Evolutionary conservation across 1,140 invertebrate genomes (phyloP), one percentile per base, ranked within the genome.

Genomic region (Danaus melanippus): DNA sequence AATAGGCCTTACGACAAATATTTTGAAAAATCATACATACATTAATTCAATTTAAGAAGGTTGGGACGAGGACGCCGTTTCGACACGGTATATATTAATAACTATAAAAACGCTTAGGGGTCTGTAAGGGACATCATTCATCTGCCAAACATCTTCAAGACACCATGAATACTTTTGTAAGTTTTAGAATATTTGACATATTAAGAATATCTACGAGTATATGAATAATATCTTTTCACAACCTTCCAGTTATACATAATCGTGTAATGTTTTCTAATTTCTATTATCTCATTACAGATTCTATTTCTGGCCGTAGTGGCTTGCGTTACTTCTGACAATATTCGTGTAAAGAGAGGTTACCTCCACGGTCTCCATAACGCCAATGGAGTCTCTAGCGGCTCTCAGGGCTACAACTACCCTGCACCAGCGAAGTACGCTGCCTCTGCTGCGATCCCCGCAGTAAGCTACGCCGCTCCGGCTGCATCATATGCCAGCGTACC

Each of bases 301-400:
- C 56, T 58, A 47, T 6, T 66, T 12, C 45, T 67, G 21, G 61
- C 51, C 11, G 9, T 69, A n/a, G 62, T 64, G 32, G 69, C 58
- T 9, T 52, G 54, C 42, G 64, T 51, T n/a, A 42, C 56, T 2
- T 64, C 62, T 39, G 62, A 55, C 3, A 43, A 59, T 11, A 56
- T 61, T 12, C 69, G 71, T 9, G 61, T 64, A 15, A 69, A 69
- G 63, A 64, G 71, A 46, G 65, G 69, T 12, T 63, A 43, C 60
- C 53, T 74, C 40, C 49, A 56, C 53, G 64, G 67, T 42, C 57
- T 51, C 17, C 55, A 62, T 50, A 53, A 54, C 39, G 21, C 49
- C 8, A 47, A 56, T 32, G 53, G 62, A 10, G 17, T 46, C 41
- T 44, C 56, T 4, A 56, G 62, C 21, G 17, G 44, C n/a, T 52